Conservation (phyloP, 2,888 invertebrate genomes). For the Andrena flavipes region DNA sequence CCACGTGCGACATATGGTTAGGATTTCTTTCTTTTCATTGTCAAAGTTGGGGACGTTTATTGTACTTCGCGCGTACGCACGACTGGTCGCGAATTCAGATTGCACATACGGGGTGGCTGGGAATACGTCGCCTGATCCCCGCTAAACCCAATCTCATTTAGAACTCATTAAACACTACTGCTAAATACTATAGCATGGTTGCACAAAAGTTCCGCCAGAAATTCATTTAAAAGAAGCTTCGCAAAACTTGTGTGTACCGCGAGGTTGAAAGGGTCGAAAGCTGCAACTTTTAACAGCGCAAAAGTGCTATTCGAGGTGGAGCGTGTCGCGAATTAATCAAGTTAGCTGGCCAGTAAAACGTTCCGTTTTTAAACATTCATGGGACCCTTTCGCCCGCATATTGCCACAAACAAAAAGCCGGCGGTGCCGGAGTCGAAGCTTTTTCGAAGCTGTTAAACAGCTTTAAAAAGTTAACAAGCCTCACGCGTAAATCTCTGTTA, state of each 20-base stretch:
- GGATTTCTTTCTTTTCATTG: slow-evolving; percentile 43
- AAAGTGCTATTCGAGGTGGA: slow-evolving; percentile 5
- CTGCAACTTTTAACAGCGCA: background rate
- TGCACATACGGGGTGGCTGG: background rate
- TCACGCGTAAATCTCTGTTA: slow-evolving; percentile 5
- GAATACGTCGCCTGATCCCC: background rate
- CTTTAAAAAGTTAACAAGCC: slow-evolving; percentile 22
- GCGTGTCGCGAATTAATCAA: slow-evolving; percentile 26
- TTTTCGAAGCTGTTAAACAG: background rate
- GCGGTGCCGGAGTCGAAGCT: background rate
- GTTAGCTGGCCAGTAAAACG: slow-evolving; percentile 5
- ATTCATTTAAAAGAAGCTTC: background rate
- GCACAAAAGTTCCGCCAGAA: background rate
- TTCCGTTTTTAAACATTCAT: slow-evolving; percentile 9
- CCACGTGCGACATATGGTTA: slow-evolving; percentile 37
- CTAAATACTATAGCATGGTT: background rate
- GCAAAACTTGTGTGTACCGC: background rate
- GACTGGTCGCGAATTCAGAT: slow-evolving; percentile 2
- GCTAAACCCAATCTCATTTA: background rate
- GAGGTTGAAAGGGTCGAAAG: background rate
- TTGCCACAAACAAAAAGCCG: slow-evolving; percentile 17
- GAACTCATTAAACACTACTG: too few relatives aligned
- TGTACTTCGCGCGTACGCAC: slow-evolving; percentile 16
- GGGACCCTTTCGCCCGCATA: background rate
- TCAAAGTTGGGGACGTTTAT: slow-evolving; percentile 39